A percentile compares a stretch with the other conserved stretches of the same genome.
phyloP scores from a whole-genome alignment of 1,140 invertebrate species.

The Papilio glaucus region DNA sequence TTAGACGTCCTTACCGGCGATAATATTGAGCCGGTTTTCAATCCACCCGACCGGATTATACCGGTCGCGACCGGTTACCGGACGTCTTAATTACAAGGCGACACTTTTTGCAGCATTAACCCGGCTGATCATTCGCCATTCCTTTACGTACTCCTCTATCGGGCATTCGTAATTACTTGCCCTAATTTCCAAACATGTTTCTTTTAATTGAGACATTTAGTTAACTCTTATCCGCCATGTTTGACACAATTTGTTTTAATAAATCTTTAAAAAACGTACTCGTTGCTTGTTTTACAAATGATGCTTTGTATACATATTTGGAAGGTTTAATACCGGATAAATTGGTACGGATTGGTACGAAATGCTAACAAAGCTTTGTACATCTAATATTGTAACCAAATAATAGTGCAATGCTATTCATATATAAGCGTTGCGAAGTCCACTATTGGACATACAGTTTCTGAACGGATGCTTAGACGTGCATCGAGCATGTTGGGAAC shows the following conservation, averaged over 20 bases:
- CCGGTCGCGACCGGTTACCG: neutral
- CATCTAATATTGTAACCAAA: no score
- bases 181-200: conserved; percentile 2
- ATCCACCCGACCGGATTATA: neutral
- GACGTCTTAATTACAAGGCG: conserved; percentile 14
- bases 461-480: no score
- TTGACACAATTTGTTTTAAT: neutral
- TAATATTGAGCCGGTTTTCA: neutral
- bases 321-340: no score
- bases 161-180: neutral
- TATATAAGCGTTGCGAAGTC: no score
- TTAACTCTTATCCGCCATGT: neutral
- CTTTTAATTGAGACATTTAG: conserved; percentile 9
- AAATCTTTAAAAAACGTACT: no score
- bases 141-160: neutral
- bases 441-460: no score
- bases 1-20: neutral
- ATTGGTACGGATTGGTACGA: no score
- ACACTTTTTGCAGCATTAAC: conserved; percentile 11
- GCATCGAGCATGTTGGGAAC: no score
- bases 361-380: no score
- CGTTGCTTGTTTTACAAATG: no score
- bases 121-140: neutral
- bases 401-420: no score
- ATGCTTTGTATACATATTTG: no score